Evolutionary conservation across 2,888 invertebrate genomes (phyloP), one percentile per base, ranked within the genome.

Genomic region (Synergus umbraculus): DNA sequence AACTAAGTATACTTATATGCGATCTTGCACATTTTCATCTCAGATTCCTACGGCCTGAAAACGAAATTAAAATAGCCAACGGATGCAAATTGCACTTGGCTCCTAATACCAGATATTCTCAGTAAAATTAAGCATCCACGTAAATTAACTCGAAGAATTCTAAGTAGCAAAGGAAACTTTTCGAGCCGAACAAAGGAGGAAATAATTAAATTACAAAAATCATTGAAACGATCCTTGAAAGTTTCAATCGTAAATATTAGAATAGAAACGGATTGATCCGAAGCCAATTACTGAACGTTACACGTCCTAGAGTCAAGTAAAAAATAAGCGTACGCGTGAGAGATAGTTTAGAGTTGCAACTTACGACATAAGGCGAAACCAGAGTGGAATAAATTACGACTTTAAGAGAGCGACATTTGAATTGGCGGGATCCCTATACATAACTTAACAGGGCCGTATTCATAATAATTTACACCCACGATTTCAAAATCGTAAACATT

Each of bases 371-470:
- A 63, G 12, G 63, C 29, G 63, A 63, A 63, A 63, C 29, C 63
- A 63, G 63, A 63, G 63, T 78, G 76, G 83, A 81, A 81, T 83
- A 81, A 83, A 83, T 83, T 79, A 83, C 77, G 78, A 69, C 78
- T 81, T 78, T 64, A 76, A 64, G 79, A 77, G 78, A 78, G 76
- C 13, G 49, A 77, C 63, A 63, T 63, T 63, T 63, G 63, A 63
- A 63, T 63, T 63, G 22, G 63, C 63, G 13, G 63, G 63, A 63
- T 63, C 63, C 63, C 7, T 63, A 63, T 63, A 63, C 63, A 63
- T 29, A 63, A 63, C 12, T 63, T 63, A 63, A 13, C 29, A 63
- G 63, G 63, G 12, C 29, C 63, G 63, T 63, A 13, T 29, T 29
- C 63, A 63, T 13, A 63, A 63, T 22, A 63, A 29, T 29, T 29